These are phyloP conservation scores for Lanius collurio DNA, from an alignment of 2,113 vertebrate genomes.

Conservation along the genomic window DNA sequence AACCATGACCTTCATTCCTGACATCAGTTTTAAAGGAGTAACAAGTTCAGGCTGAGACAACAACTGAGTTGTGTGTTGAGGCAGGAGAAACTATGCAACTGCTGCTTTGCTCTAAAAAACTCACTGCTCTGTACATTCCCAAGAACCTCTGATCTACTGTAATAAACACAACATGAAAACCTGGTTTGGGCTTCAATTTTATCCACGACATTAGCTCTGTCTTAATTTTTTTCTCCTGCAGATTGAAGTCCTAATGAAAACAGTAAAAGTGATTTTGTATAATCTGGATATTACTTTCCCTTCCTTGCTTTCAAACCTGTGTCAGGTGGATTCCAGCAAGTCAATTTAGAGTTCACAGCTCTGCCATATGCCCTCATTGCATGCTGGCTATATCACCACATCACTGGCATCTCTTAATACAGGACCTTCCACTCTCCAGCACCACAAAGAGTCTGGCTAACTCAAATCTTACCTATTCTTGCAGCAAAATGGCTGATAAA, in stretches of 20 bases:
- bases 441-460: background rate
- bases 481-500: background rate
- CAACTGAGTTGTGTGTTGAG: background rate
- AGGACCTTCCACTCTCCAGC: background rate
- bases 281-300: background rate
- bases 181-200: slow-evolving; percentile 65
- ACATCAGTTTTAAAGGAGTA: background rate
- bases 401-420: background rate
- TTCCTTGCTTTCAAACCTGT: background rate
- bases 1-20: background rate
- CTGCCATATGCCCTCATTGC: background rate
- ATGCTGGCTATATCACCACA: background rate
- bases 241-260: slow-evolving; percentile 29
- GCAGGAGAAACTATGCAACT: background rate
- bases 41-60: background rate
- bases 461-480: background rate
- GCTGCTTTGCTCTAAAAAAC: background rate
- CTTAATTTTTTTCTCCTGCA: slow-evolving; percentile 45
- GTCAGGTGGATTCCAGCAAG: background rate
- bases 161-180: slow-evolving; percentile 77
- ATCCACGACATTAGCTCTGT: slow-evolving; percentile 61
- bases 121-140: slow-evolving; percentile 51
- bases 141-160: slow-evolving; percentile 51
- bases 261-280: slow-evolving; percentile 4
- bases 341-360: background rate